Percentiles rank a stretch among this genome's conserved stretches.
These are phyloP conservation scores for Pelobates cultripes DNA, from an alignment of 2,797 vertebrate genomes.

Conservation along the genomic window DNA sequence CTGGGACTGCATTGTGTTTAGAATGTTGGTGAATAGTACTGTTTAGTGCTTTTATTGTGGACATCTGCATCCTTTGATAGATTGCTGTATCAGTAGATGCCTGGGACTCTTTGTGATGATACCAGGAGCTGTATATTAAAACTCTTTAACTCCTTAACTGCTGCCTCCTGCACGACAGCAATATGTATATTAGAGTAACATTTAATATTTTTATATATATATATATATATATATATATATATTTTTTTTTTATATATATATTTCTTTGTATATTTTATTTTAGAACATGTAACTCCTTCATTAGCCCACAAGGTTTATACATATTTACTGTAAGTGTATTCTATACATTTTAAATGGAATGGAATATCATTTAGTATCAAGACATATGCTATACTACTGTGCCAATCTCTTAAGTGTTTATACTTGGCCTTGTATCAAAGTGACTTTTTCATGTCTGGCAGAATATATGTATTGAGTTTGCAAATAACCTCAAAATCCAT, in stretches of 20 bases:
- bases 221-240: neutral
- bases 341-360: slow-evolving; percentile 36
- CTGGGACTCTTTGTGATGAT: neutral
- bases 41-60: neutral
- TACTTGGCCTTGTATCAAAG: slow-evolving; percentile 26
- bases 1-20: neutral
- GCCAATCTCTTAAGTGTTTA: slow-evolving; percentile 37
- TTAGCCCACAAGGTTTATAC: neutral
- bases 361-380: slow-evolving; percentile 37
- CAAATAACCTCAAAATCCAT: slow-evolving; percentile 40
- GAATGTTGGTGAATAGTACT: neutral
- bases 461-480: slow-evolving; percentile 28
- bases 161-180: too few relatives aligned
- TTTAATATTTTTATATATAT: too few relatives aligned
- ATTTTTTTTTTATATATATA: neutral
- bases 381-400: slow-evolving; percentile 18
- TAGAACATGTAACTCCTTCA: neutral
- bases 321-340: slow-evolving; percentile 21
- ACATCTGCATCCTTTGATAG: neutral
- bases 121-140: neutral
- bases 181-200: too few relatives aligned
- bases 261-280: neutral
- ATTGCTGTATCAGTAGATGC: neutral
- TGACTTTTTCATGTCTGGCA: slow-evolving; percentile 12
- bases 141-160: neutral